Evolutionary conservation across 2,888 invertebrate species (phyloP).

Genomic region (Hofmannophila pseudospretella): DNA sequence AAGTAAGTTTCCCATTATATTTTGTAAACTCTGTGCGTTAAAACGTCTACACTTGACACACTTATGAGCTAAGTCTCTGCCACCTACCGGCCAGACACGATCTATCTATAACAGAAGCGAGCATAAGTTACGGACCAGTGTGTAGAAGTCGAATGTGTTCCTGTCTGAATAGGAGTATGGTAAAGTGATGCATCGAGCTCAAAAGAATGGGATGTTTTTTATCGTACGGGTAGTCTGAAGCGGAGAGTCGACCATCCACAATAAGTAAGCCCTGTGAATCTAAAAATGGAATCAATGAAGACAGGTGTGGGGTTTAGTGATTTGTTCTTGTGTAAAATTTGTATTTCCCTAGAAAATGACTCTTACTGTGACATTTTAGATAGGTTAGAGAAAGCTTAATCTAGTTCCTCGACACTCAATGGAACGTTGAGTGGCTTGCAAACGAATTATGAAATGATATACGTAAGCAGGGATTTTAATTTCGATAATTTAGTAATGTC

Average conservation of each 20-base stretch:
- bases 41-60: slow-evolving; percentile 6
- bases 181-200: slow-evolving; percentile 22
- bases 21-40: slow-evolving; percentile 6
- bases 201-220: slow-evolving; percentile 26
- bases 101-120: slow-evolving; percentile 14
- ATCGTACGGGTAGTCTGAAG: slow-evolving; percentile 15
- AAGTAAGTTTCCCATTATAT: slow-evolving; percentile 21
- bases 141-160: slow-evolving; percentile 20
- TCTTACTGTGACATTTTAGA: no score
- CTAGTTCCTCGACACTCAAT: slow-evolving; percentile 18
- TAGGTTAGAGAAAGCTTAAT: no score
- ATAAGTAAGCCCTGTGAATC: slow-evolving; percentile 18
- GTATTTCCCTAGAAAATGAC: no score
- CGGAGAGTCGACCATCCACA: slow-evolving; percentile 23
- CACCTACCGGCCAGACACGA: slow-evolving; percentile 24
- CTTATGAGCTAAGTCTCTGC: slow-evolving; percentile 15
- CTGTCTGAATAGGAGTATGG: slow-evolving; percentile 15
- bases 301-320: no score
- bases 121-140: slow-evolving; percentile 20
- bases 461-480: slow-evolving; percentile 10
- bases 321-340: no score
- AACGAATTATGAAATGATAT: slow-evolving; percentile 16
- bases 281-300: no score
- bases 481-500: slow-evolving; percentile 15
- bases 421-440: slow-evolving; percentile 13